A percentile compares a stretch with the other conserved stretches of the same genome.
These are phyloP conservation scores for Nipponacmea schrenckii DNA, from an alignment of 2,888 invertebrate genomes.

Conservation along the genomic window DNA sequence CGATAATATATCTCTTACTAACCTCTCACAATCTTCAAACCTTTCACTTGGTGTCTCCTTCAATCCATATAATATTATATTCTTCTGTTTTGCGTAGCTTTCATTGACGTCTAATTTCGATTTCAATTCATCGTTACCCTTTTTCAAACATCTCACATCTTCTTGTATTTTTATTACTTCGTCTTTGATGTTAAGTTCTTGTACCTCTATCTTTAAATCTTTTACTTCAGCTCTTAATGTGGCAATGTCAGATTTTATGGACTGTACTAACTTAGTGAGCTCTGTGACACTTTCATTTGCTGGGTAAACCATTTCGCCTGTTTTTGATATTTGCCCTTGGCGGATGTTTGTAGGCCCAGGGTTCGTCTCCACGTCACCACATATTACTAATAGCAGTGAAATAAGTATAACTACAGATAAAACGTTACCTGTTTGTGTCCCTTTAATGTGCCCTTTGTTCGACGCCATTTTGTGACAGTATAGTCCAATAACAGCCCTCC, in stretches of 20 bases:
- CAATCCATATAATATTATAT: not conserved
- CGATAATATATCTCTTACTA: not conserved
- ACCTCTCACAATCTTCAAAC: not conserved
- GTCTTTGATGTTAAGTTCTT: not conserved
- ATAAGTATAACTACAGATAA: not conserved
- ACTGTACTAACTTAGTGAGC: not conserved
- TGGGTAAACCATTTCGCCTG: not conserved
- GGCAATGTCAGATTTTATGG: not conserved
- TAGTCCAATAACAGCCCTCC: too few species aligned
- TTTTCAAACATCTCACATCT: not conserved
- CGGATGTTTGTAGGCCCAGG: not conserved
- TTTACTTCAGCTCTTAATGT: not conserved
- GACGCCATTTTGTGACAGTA: too few species aligned
- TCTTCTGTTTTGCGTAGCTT: not conserved
- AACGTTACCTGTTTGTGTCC: too few species aligned
- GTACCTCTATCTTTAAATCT: not conserved
- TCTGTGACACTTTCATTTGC: not conserved
- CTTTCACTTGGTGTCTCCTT: not conserved
- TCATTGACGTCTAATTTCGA: not conserved
- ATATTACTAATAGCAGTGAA: not conserved
- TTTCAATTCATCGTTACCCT: not conserved
- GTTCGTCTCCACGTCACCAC: not conserved
- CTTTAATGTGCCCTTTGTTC: too few species aligned
- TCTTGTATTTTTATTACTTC: not conserved
- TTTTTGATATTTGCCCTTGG: not conserved